Percentiles rank a stretch among this genome's conserved stretches.
Evolutionary conservation across 2,113 vertebrate species (phyloP).

Genomic region (Catharus fuscescens): DNA sequence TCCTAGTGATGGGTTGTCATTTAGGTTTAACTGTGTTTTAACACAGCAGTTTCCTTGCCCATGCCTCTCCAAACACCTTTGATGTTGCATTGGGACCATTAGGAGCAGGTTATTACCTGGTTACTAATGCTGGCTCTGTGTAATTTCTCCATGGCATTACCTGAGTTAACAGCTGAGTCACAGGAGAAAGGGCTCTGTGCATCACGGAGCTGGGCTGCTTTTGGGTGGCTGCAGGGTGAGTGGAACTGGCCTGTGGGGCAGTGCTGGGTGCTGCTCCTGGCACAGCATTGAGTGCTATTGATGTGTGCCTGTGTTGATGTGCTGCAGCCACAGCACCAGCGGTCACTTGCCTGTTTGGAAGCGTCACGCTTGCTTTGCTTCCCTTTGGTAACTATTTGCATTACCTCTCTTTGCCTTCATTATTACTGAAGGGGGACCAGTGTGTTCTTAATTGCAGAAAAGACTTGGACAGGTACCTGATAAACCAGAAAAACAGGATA

Average conservation of each 20-base stretch:
- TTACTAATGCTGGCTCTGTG: background rate
- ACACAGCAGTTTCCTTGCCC: background rate
- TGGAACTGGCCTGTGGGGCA: background rate
- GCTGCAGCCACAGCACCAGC: background rate
- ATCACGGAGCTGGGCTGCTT: accelerated
- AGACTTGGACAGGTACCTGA: background rate
- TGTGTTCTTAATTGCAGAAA: constrained; percentile 1
- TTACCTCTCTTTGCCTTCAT: constrained; percentile 27
- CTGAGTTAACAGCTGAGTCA: background rate
- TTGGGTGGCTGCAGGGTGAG: background rate
- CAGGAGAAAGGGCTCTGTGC: accelerated
- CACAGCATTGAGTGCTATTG: background rate
- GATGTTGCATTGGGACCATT: background rate
- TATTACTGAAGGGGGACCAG: background rate
- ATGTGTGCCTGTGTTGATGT: background rate
- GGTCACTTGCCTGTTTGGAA: background rate
- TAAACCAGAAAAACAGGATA: constrained; percentile 59
- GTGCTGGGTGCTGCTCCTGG: background rate
- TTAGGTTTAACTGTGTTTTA: background rate
- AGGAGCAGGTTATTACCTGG: background rate
- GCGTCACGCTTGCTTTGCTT: background rate
- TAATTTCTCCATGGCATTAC: background rate
- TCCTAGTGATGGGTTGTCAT: background rate
- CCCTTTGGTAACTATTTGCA: constrained; percentile 42
- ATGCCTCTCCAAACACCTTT: background rate